Base-by-base conservation (phyloP, 2,113 vertebrate species). In the Gymnogyps californianus region DNA sequence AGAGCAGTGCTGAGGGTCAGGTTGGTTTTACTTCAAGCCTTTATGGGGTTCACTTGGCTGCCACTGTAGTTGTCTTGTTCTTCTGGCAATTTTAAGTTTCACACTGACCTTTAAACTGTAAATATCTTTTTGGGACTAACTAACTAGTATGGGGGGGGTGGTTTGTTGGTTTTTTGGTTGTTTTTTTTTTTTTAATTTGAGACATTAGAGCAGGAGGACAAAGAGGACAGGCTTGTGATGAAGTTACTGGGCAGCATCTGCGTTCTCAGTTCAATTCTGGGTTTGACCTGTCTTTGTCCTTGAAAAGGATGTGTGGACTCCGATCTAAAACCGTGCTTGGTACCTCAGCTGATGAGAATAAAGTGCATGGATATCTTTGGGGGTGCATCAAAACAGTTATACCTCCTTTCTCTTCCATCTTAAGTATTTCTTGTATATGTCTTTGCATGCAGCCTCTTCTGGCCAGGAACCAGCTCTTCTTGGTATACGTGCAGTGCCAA, bases 251-350 rank as follows among this genome's bases (percentile, higher is more conserved):
- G 46, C 44, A 88, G 66, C n/a, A 79, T n/a, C 55, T 90, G 78
- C 62, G 21, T 34, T 54, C 57, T 90, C 25, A 13, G 51, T 25
- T 94, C 42, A 42, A 29, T 61, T 80, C 29, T 82, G 24, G 22
- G 24, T 70, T 84, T 87, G 58, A 72, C 46, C 26, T 47, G 8
- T 57, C 40, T 59, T 55, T 18, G 25, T 36, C 42, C 66, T 79
- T 65, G 38, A 42, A 51, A 59, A 71, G 18, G 15, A 25, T 12
- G 36, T 14, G 4, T 16, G 26, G 36, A 17, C 36, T 81, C 21
- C 0, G 0, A 4, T 36, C 34, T 47, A 25, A 19, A 47, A 14
- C 44, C 1, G 0, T 21, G 16, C 59, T 38, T 46, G 52, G 29
- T 64, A 21, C 28, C 16, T 81, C 20, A 62, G 36, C 58, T 87